Conservation (phyloP, 2,113 vertebrate genomes). For the Takifugu bimaculatus region DNA sequence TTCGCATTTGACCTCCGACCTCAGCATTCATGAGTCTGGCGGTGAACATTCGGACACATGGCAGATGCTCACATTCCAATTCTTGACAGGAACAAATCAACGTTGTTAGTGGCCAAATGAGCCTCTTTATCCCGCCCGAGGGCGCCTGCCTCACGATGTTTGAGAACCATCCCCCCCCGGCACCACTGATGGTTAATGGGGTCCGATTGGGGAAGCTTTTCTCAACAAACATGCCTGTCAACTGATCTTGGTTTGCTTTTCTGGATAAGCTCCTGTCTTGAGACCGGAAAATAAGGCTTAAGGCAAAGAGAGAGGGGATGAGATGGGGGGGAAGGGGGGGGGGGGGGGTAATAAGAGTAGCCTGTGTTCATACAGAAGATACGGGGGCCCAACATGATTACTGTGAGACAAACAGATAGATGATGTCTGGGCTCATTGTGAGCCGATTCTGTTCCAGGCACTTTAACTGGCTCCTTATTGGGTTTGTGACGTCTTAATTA, state of each 20-base stretch:
- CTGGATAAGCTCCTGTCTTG: constrained; percentile 23
- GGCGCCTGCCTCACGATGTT: background rate
- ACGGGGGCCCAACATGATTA: background rate
- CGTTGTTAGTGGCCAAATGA: constrained; percentile 11
- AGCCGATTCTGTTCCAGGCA: background rate
- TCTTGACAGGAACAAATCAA: constrained; percentile 1
- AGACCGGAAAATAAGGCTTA: constrained; percentile 20
- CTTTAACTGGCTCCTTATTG: background rate
- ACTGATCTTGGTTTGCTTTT: constrained; percentile 34
- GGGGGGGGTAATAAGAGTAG: constrained; percentile 4
- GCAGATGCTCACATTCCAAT: background rate
- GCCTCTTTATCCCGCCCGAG: background rate
- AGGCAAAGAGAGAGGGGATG: background rate
- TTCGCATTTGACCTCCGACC: constrained; percentile 8
- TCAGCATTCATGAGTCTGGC: background rate
- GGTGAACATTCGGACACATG: constrained; percentile 2
- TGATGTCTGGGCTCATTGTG: background rate
- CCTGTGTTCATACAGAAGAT: background rate
- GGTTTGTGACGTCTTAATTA: background rate
- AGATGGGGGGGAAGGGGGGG: background rate
- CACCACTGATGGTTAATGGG: background rate
- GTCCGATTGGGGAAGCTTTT: background rate
- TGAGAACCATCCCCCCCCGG: background rate
- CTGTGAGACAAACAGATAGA: background rate
- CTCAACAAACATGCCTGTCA: constrained; percentile 2